Base-by-base conservation (phyloP, 1,140 invertebrate genomes). In the Antheraea pernyi region DNA sequence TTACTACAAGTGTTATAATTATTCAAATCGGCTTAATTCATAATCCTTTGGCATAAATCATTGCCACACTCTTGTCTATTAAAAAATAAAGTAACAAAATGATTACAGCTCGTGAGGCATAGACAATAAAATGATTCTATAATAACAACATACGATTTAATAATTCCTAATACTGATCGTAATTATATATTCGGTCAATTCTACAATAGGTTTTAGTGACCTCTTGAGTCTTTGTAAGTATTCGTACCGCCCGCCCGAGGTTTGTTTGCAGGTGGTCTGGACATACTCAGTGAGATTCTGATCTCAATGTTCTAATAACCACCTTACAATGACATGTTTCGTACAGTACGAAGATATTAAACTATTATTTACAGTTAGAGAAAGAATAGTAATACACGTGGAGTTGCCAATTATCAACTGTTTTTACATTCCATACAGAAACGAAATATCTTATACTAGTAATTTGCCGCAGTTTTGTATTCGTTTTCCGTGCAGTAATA, bases 171-270 rank as follows among this genome's bases (percentile, higher is more conserved):
- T 68, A 18, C 39, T 16, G 59, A n/a, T 59, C 64, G 65, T 71
- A 71, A 71, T 71, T 71, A 71, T 19, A 71, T 67, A 67, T 71
- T 71, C 42, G 65, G 69, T 71, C 66, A 53, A 53, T 53, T 62
- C 67, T 60, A 71, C 65, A 71, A 71, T 71, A 59, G 59, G 69
- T 67, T 71, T n/a, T 53, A 53, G 11, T 53, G 46, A 53, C 46
- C n/a, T 53, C 11, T 13, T 5, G 13, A 13, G 46, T 6, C 13
- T 53, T 53, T 53, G 16, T 53, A 16, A 13, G 46, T 42, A 16
- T 53, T 13, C 16, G 46, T 53, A 16, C 16, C 11, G 69, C 69
- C 69, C 59, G 39, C 11, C 69, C 59, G 39, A 13, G 61, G 69
- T 53, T 53, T 64, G 59, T 53, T 53, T 62, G 59, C 16, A 36